Conservation (phyloP, 2,888 invertebrate species). For the Troides helena region DNA sequence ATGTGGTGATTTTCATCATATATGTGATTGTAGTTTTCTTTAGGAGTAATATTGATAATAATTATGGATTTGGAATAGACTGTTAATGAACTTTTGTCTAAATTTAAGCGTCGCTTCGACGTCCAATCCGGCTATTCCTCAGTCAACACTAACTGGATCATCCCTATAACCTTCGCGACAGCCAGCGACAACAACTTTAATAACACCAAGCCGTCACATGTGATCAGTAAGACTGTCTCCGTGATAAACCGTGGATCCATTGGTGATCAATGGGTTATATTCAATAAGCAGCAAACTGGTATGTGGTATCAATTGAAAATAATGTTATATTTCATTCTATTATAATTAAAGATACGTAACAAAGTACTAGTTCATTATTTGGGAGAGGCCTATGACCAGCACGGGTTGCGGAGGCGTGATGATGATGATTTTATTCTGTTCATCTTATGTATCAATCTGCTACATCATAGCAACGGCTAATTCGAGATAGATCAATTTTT, state of each 20-base stretch:
- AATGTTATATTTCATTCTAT: not conserved
- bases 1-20: no score
- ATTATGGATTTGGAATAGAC: not conserved
- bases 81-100: slow-evolving; percentile 1
- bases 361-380: no score
- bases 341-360: no score
- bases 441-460: not conserved
- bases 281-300: slow-evolving; percentile 83
- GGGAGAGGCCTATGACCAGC: no score
- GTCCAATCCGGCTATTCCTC: slow-evolving; percentile 59
- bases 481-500: no score
- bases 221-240: slow-evolving; percentile 50
- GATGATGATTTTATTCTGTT: no score
- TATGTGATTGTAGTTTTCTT: no score
- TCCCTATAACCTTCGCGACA: slow-evolving; percentile 67
- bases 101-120: slow-evolving; percentile 73
- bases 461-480: no score
- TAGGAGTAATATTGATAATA: no score
- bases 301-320: slow-evolving; percentile 31
- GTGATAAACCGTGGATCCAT: slow-evolving; percentile 52
- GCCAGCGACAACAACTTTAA: slow-evolving; percentile 63
- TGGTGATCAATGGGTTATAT: slow-evolving; percentile 79
- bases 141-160: slow-evolving; percentile 55
- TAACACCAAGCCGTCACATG: slow-evolving; percentile 66
- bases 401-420: no score